Evolutionary conservation across 2,113 vertebrate genomes (phyloP), one percentile per base, ranked within the genome.

Genomic region (Chaetodon trifascialis): DNA sequence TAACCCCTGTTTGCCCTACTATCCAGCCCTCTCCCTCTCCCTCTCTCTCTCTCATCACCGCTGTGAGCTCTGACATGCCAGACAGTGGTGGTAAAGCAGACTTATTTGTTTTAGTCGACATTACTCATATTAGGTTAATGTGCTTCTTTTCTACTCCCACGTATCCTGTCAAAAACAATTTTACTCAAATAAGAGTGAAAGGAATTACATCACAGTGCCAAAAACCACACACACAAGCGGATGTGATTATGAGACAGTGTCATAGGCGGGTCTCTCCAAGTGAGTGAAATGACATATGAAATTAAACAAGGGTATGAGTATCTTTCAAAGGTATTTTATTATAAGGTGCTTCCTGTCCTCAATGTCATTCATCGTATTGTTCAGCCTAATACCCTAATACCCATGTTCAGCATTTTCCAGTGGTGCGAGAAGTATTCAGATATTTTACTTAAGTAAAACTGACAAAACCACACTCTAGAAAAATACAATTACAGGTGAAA

Each of bases 1-100:
- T 95, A 94, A 95, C 87, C 85, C 87, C 85, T 82, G 92, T 88
- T 90, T 91, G 86, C 78, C 91, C 92, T 92, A 85, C 86, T 85
- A 77, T 81, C 68, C 64, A 73, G 58, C 23, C 67, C 63, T 55
- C 56, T 73, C 79, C 36, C 30, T 40, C 58, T 47, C 34, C 21
- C 16, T 10, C 34, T 34, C 38, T 30, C 63, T 70, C 63, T 55
- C 56, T 73, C 79, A 71, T 76, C 51, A 40, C 64, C 12, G 47
- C 79, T 67, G 62, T 82, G 79, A 86, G 80, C 77, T 73, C 65
- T 76, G 87, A 86, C 82, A 73, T 72, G 72, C 69, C 82, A 88
- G 83, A 86, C 88, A 82, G 82, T 10, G 68, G 67, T 68, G 63
- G 49, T 30, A 49, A 67, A 42, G 84, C 73, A 84, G 84, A 87